Percentiles rank a stretch among this genome's conserved stretches.
These are phyloP conservation scores for Steinernema feltiae DNA, from an alignment of 1,140 invertebrate genomes.

Conservation along the genomic window DNA sequence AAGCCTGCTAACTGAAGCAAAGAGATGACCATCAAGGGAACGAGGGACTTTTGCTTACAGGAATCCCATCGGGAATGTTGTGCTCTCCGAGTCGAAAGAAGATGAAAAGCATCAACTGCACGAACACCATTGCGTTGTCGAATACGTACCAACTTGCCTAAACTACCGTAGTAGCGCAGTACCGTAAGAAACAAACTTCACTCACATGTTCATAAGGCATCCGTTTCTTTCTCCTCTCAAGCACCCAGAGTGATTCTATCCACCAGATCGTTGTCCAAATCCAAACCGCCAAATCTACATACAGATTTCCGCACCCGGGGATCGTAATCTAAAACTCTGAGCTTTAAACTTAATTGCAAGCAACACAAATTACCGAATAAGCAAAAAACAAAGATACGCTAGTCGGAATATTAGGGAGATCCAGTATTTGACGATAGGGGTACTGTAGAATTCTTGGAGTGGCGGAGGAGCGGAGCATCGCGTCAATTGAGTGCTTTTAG, in stretches of 20 bases:
- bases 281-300: constrained; percentile 45
- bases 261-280: constrained; percentile 50
- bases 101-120: constrained; percentile 12
- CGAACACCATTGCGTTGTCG: neutral
- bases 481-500: neutral
- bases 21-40: neutral
- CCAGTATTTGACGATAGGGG: constrained; percentile 56
- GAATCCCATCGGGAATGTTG: neutral
- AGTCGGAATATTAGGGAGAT: constrained; percentile 49
- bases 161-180: too few species aligned
- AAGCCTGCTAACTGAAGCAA: constrained; percentile 8
- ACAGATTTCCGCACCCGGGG: constrained; percentile 44
- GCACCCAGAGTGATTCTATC: constrained; percentile 43
- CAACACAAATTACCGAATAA: constrained; percentile 33
- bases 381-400: constrained; percentile 45
- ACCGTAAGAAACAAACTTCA: neutral
- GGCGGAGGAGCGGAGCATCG: constrained; percentile 22
- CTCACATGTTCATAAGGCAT: constrained; percentile 1
- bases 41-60: too few species aligned
- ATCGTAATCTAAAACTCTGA: constrained; percentile 39
- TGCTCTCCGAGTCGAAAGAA: neutral
- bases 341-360: neutral
- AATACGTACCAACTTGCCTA: constrained; percentile 19
- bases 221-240: neutral
- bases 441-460: constrained; percentile 42